phyloP scores from a whole-genome alignment of 2,113 vertebrate species.

The Camelus bactrianus region DNA sequence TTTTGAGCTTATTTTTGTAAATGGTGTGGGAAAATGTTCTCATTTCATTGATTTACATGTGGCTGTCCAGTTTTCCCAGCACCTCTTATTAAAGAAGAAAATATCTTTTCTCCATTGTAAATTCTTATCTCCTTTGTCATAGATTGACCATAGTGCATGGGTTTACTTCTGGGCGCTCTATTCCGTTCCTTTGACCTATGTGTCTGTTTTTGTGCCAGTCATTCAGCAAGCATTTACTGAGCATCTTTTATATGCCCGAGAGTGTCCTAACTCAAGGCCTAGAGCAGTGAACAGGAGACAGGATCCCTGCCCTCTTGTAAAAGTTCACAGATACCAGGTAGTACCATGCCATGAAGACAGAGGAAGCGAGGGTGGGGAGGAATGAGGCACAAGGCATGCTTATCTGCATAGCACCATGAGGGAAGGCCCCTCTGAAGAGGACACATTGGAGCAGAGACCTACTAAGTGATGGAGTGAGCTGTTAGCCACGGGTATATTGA shows the following conservation, averaged over 20 bases:
- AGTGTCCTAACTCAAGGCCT: not conserved
- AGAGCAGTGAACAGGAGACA: not conserved
- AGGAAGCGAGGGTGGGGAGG: not conserved
- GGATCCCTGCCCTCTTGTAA: not conserved
- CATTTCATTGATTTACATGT: not conserved
- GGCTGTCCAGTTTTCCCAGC: not conserved
- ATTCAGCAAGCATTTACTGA: not conserved
- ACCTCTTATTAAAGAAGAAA: not conserved
- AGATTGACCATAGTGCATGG: not conserved
- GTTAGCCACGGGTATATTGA: not conserved
- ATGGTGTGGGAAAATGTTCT: not conserved
- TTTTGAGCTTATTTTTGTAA: not conserved
- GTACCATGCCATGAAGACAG: not conserved
- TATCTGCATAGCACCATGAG: fast-evolving
- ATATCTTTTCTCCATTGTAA: not conserved
- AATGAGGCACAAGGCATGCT: not conserved
- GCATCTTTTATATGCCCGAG: not conserved
- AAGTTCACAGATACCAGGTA: not conserved
- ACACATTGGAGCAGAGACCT: not conserved
- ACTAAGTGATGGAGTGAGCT: not conserved
- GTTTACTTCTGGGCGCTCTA: not conserved
- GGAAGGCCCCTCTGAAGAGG: not conserved
- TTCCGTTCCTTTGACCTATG: not conserved
- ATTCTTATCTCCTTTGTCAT: not conserved
- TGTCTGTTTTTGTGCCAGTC: not conserved